Conservation (phyloP, 2,113 vertebrate genomes). For the Bujurquina vittata region DNA sequence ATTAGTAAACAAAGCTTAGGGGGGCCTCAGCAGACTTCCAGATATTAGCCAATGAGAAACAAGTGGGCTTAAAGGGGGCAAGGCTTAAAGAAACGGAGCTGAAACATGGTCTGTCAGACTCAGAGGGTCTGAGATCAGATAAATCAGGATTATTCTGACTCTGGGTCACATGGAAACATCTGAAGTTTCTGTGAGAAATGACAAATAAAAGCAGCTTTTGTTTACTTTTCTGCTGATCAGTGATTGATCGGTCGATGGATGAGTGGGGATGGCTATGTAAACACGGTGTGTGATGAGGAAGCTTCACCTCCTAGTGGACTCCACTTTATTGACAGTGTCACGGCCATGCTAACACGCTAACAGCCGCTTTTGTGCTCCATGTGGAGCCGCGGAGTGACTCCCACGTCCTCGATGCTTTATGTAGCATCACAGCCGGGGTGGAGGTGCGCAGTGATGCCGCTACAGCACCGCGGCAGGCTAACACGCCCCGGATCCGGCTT, state of each 20-base stretch:
- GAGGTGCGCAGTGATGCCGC: neutral
- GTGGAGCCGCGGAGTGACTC: neutral
- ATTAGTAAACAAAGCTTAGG: neutral
- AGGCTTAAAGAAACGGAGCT: too few species aligned
- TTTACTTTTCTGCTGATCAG: too few species aligned
- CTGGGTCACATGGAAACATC: too few species aligned
- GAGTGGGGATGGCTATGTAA: too few species aligned
- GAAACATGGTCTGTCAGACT: too few species aligned
- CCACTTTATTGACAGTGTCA: neutral
- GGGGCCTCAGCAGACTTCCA: neutral
- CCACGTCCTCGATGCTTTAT: neutral
- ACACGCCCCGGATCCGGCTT: neutral
- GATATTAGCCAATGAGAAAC: neutral
- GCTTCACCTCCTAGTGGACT: neutral
- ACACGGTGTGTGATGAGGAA: neutral
- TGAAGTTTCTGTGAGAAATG: too few species aligned
- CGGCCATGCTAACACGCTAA: neutral
- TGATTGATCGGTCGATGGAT: too few species aligned
- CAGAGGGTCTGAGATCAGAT: too few species aligned
- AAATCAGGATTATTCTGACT: too few species aligned
- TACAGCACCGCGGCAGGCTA: conserved; percentile 8
- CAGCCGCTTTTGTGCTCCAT: neutral
- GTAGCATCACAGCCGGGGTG: neutral
- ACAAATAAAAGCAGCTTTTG: too few species aligned
- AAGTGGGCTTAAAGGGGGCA: neutral